Evolutionary conservation across 2,113 vertebrate genomes (phyloP), one percentile per base, ranked within the genome.

Genomic region (Panthera uncia): DNA sequence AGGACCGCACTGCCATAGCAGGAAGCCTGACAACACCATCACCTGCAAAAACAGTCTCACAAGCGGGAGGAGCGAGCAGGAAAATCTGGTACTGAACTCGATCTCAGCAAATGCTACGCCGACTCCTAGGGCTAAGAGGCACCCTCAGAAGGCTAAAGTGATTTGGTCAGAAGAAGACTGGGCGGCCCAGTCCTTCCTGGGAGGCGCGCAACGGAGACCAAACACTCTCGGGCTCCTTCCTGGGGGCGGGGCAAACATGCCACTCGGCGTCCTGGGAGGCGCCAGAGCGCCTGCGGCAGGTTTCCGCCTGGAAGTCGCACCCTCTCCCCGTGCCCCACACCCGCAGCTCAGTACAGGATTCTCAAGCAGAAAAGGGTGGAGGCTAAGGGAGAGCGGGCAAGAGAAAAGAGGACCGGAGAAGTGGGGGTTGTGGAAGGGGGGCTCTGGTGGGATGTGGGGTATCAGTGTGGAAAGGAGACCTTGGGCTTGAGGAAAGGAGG

Each of bases 271-370:
- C 55, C 5, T 23, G 33, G 36, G 48, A 18, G 25, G 7, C 3
- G 0, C 36, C 63, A 36, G 0, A 0, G 36, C 14, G 16, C 80
- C 4, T 1, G n/a, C 0, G 2, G n/a, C 1, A 52, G 69, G 25
- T 10, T 50, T 25, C 18, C 27, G 0, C 23, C 1, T 31, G 7
- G 1, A 36, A 3, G 8, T 2, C 16, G 4, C 36, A 3, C 15
- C 25, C 15, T 88, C 5, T 93, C 21, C 19, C 7, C 7, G 18
- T 7, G 1, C 16, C n/a, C 33, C 1, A 15, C 16, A 7, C 55
- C 1, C 4, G 11, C 1, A 41, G 23, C 2, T 11, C 3, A 4
- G 23, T 33, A 3, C 2, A 19, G 36, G 36, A 73, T 3, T 0
- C 12, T 11, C 14, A 31, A 8, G 31, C 13, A 13, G 33, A 45